Conservation (phyloP, 2,113 vertebrate genomes). For the Dipodomys merriami region DNA sequence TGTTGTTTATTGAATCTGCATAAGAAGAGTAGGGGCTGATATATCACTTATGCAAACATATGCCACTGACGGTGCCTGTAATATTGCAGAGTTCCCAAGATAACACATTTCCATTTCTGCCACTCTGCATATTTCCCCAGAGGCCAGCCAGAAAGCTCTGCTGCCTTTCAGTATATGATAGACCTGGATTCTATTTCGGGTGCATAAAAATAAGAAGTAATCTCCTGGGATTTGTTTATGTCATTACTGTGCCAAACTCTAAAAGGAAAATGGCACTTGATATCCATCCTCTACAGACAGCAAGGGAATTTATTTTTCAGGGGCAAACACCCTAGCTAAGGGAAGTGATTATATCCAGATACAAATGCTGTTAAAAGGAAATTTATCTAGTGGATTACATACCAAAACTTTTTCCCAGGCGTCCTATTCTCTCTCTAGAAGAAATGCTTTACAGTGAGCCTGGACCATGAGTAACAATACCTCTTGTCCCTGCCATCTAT, state of each 20-base stretch:
- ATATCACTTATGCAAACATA: slow-evolving; percentile 62
- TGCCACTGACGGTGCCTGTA: slow-evolving; percentile 32
- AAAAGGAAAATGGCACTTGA: slow-evolving; percentile 75
- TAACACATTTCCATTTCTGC: slow-evolving; percentile 74
- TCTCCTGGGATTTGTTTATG: slow-evolving; percentile 71
- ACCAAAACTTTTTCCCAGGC: neutral
- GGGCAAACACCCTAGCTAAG: slow-evolving; percentile 25
- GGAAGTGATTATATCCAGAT: slow-evolving; percentile 60
- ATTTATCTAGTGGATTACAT: slow-evolving; percentile 63
- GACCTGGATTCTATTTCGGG: slow-evolving; percentile 75
- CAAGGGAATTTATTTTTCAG: slow-evolving; percentile 69
- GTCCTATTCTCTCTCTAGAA: slow-evolving; percentile 34
- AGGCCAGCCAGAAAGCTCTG: slow-evolving; percentile 53
- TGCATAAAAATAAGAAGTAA: slow-evolving; percentile 75
- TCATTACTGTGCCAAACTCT: slow-evolving; percentile 51
- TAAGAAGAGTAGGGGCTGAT: neutral
- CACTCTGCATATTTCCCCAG: slow-evolving; percentile 77
- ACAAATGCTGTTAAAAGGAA: slow-evolving; percentile 22
- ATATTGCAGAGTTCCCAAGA: slow-evolving; percentile 44
- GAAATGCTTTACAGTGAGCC: neutral
- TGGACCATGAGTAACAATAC: slow-evolving; percentile 51
- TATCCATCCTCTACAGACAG: slow-evolving; percentile 64
- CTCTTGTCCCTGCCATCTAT: slow-evolving; percentile 51
- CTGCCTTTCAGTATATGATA: slow-evolving; percentile 67
- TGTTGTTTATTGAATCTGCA: slow-evolving; percentile 57